Percentiles rank a stretch among this genome's conserved stretches.
phyloP scores from a whole-genome alignment of 1,140 invertebrate genomes.

The Drosophila orena region DNA sequence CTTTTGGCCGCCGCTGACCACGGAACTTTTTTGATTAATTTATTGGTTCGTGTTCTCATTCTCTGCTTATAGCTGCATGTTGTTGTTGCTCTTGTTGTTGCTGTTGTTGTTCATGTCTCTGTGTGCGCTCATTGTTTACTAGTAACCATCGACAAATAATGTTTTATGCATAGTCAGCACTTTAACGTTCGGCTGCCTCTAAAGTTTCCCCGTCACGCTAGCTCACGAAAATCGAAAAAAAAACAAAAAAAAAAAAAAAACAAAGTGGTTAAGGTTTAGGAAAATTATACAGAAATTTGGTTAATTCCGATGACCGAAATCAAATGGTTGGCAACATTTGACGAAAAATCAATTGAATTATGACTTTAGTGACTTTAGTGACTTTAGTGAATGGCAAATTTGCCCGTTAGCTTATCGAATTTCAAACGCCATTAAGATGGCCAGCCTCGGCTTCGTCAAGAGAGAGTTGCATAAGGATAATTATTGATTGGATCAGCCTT shows the following conservation, averaged over 20 bases:
- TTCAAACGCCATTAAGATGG: neutral
- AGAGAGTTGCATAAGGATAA: slow-evolving; percentile 18
- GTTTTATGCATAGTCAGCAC: slow-evolving; percentile 46
- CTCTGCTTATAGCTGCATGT: neutral
- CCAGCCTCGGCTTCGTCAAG: neutral
- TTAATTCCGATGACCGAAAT: neutral
- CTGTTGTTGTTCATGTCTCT: no score
- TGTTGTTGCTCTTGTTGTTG: no score
- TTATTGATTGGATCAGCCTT: slow-evolving; percentile 35
- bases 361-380: neutral
- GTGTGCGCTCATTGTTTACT: slow-evolving; percentile 29
- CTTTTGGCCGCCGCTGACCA: slow-evolving; percentile 42
- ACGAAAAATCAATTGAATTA: neutral
- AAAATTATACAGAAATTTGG: neutral
- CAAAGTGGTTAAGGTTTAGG: no score
- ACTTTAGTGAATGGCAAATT: neutral
- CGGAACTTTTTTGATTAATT: slow-evolving; percentile 49
- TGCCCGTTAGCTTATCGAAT: slow-evolving; percentile 6
- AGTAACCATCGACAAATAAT: slow-evolving; percentile 48
- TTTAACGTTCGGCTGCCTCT: slow-evolving; percentile 16
- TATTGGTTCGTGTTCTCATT: slow-evolving; percentile 31
- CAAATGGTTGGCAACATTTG: neutral
- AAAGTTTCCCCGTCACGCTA: slow-evolving; percentile 10
- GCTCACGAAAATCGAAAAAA: neutral
- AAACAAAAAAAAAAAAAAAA: no score